phyloP scores from a whole-genome alignment of 2,888 invertebrate genomes.

The Mythimna impura region DNA sequence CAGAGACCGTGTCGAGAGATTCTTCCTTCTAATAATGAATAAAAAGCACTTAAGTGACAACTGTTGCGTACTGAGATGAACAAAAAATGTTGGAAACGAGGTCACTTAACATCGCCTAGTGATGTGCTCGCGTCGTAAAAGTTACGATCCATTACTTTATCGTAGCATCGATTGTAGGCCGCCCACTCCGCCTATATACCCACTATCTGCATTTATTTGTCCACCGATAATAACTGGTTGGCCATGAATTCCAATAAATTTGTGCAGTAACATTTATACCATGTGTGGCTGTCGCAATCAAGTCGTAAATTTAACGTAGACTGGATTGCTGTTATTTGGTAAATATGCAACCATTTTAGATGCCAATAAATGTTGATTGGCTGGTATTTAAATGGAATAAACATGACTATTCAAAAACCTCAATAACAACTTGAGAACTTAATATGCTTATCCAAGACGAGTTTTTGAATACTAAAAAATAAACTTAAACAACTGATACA shows the following conservation, averaged over 20 bases:
- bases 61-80: constrained; percentile 67
- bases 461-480: neutral
- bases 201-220: constrained; percentile 65
- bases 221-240: constrained; percentile 67
- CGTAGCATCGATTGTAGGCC: constrained; percentile 54
- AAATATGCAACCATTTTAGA: constrained; percentile 59
- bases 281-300: constrained; percentile 60
- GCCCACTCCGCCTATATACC: constrained; percentile 53
- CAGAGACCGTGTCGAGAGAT: constrained; percentile 64
- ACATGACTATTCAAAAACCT: constrained; percentile 47
- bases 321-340: constrained; percentile 57
- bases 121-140: constrained; percentile 63
- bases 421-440: constrained; percentile 36
- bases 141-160: constrained; percentile 65
- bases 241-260: constrained; percentile 72
- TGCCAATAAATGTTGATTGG: constrained; percentile 54
- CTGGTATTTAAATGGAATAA: constrained; percentile 50
- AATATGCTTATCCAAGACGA: neutral
- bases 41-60: constrained; percentile 62
- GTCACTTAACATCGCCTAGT: constrained; percentile 70
- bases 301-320: constrained; percentile 57
- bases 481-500: neutral
- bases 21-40: constrained; percentile 58
- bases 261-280: constrained; percentile 59
- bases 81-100: constrained; percentile 74